A percentile compares a stretch with the other conserved stretches of the same genome.
Evolutionary conservation across 2,888 invertebrate species (phyloP).

Genomic region (Acrocyrtus sp.): DNA sequence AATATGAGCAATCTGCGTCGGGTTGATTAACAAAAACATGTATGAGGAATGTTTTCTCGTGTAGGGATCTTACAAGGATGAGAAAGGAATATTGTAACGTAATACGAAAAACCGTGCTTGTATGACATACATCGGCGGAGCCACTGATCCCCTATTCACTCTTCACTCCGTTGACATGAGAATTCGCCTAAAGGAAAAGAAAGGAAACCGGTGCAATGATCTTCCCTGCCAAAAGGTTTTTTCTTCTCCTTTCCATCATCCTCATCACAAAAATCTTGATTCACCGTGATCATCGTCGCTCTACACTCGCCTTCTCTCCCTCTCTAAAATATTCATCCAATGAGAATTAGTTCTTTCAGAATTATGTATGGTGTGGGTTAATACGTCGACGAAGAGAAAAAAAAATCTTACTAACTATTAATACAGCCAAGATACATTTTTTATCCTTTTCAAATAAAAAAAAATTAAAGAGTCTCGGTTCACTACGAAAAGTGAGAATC

Average conservation of each 20-base stretch:
- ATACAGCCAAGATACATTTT: no score
- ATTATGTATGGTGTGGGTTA: not conserved
- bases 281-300: not conserved
- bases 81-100: no score
- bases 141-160: no score
- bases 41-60: no score
- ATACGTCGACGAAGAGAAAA: not conserved
- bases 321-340: not conserved
- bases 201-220: conserved; percentile 59
- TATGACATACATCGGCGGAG: no score
- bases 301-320: not conserved
- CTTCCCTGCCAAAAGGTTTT: conserved; percentile 21
- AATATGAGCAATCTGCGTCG: no score
- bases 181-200: conserved; percentile 43
- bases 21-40: no score
- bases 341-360: not conserved
- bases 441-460: no score
- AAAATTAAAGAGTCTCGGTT: no score
- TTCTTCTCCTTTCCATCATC: conserved; percentile 7
- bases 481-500: no score
- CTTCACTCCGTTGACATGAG: conserved; percentile 47
- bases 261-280: not conserved
- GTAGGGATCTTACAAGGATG: no score
- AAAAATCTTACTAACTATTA: not conserved
- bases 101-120: no score